phyloP scores from a whole-genome alignment of 2,888 invertebrate genomes.

The Aradus depressus region DNA sequence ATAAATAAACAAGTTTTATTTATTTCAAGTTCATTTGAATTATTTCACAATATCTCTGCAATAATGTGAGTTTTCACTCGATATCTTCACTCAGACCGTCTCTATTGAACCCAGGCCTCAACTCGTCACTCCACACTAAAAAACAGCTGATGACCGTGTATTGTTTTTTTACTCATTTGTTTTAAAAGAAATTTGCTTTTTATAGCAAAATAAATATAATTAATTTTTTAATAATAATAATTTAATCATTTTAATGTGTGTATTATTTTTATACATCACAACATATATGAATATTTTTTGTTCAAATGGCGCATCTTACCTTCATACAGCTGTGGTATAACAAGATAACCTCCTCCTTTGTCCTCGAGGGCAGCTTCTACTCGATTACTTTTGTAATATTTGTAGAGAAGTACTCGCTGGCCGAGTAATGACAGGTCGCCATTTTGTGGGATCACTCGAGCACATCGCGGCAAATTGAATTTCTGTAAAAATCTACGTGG shows the following conservation, averaged over 20 bases:
- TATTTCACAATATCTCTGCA: no score
- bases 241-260: no score
- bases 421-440: constrained; percentile 39
- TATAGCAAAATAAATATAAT: background rate
- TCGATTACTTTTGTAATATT: constrained; percentile 41
- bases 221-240: background rate
- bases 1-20: no score
- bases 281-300: background rate
- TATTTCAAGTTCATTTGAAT: no score
- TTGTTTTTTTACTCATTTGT: no score
- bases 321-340: constrained; percentile 42
- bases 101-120: no score
- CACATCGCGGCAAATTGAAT: constrained; percentile 39
- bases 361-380: constrained; percentile 36
- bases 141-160: no score
- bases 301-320: constrained; percentile 34
- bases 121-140: no score
- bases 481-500: constrained; percentile 37
- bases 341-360: constrained; percentile 36
- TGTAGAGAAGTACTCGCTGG: constrained; percentile 38
- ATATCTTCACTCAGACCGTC: no score
- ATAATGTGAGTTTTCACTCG: no score
- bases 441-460: constrained; percentile 33
- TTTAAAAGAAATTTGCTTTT: background rate
- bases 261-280: no score